Base-by-base conservation (phyloP, 2,113 vertebrate species). In the Bambusicola thoracicus region DNA sequence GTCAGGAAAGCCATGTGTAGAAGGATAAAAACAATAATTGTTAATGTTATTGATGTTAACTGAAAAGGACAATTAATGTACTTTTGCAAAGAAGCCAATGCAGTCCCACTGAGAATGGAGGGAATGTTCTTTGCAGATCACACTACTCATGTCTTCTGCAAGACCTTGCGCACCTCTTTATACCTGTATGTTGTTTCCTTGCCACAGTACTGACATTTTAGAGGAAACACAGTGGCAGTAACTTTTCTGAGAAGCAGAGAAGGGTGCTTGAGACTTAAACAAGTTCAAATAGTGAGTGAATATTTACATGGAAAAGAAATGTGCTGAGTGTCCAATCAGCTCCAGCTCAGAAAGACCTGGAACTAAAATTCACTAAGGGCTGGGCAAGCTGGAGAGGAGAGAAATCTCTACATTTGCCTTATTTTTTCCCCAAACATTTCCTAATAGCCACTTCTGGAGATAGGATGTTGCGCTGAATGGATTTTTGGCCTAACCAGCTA, bases 401-500 rank as follows among this genome's bases (percentile, higher is more conserved):
- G 41, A 82, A 77, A 17, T 89, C 62, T 89, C 40, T 76, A 29
- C 55, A 24, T 18, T 66, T 62, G 63, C 36, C 63, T 85, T 83
- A 53, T 61, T 90, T 10, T 76, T 82, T 69, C 43, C 36, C 13
- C 72, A 69, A 81, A 73, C 44, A 56, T 73, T 36, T 86, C 40
- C 46, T 76, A 68, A 66, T 69, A 85, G 63, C 13, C 41, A 29
- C 30, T 77, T 63, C 58, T 85, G 49, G 24, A 82, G 67, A 24
- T 13, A 80, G 36, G 11, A 18, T 85, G 36, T 82, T 87, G 63
- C 5, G 69, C 27, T 55, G 66, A 91, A 58, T 73, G 32, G 30
- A 73, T 82, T 89, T 92, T 91, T 93, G 29, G 46, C 82, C 75
- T 77, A 63, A 66, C 48, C 67, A 65, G 19, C 66, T 87, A 15